These are phyloP conservation scores for Dione vanillae DNA, from an alignment of 2,888 invertebrate genomes.

Conservation along the genomic window DNA sequence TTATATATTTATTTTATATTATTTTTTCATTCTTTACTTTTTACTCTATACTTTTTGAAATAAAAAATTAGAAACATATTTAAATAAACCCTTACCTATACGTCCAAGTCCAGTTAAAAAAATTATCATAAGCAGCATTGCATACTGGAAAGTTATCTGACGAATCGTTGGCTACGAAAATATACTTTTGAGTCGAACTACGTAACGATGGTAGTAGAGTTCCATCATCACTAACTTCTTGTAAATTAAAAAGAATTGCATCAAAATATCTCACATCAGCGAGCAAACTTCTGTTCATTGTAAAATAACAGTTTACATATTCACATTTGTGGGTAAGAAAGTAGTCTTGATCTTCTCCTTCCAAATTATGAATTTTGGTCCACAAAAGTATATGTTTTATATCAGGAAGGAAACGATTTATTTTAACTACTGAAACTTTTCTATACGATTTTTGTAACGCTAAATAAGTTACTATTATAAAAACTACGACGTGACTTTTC, in stretches of 20 bases:
- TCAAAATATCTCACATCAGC: slow-evolving; percentile 67
- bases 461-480: slow-evolving; percentile 36
- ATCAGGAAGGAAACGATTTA: slow-evolving; percentile 61
- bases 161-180: slow-evolving; percentile 71
- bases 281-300: slow-evolving; percentile 61
- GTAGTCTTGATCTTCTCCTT: slow-evolving; percentile 57
- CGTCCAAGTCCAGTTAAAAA: slow-evolving; percentile 78
- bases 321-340: slow-evolving; percentile 59
- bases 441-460: slow-evolving; percentile 42
- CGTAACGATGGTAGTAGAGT: slow-evolving; percentile 55
- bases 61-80: neutral
- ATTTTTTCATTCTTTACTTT: too few species aligned
- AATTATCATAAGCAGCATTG: slow-evolving; percentile 60
- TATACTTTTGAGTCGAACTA: slow-evolving; percentile 64
- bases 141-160: slow-evolving; percentile 70
- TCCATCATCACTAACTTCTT: slow-evolving; percentile 55
- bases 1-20: too few species aligned
- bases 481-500: slow-evolving; percentile 39
- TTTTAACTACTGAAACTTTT: slow-evolving; percentile 47
- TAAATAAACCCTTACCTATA: slow-evolving; percentile 60
- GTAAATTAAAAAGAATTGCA: slow-evolving; percentile 65
- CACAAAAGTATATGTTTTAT: slow-evolving; percentile 69
- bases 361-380: slow-evolving; percentile 58
- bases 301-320: slow-evolving; percentile 66
- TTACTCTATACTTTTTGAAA: too few species aligned